Evolutionary conservation across 2,797 vertebrate genomes (phyloP).

Genomic region (Spinus pinus): DNA sequence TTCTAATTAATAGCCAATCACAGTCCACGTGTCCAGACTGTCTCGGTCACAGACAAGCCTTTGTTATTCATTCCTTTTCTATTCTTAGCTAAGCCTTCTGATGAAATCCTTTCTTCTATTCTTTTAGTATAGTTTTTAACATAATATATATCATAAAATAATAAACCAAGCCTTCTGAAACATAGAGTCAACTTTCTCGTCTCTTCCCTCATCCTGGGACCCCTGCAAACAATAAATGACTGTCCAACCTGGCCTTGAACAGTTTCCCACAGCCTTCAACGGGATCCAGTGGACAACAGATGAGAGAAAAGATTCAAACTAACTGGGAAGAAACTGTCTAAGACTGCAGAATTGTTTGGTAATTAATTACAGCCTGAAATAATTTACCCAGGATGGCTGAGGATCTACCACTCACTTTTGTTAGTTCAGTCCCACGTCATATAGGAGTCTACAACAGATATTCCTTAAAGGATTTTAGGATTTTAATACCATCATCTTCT

Average conservation of each 20-base stretch:
- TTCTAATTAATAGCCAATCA: too few species aligned
- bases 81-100: too few species aligned
- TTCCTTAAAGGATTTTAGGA: neutral
- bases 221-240: too few species aligned
- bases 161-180: too few species aligned
- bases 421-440: neutral
- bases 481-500: neutral
- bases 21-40: too few species aligned
- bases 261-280: neutral
- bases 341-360: neutral
- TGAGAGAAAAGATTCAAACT: neutral
- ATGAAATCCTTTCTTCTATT: too few species aligned
- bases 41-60: too few species aligned
- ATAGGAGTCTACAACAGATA: neutral
- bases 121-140: too few species aligned
- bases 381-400: neutral
- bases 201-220: too few species aligned
- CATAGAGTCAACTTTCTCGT: too few species aligned
- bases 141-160: too few species aligned
- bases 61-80: too few species aligned
- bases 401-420: neutral
- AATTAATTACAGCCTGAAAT: neutral
- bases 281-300: neutral
- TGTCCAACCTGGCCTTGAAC: neutral
- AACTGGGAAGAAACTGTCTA: neutral